Evolutionary conservation across 2,888 invertebrate genomes (phyloP), one percentile per base, ranked within the genome.

Genomic region (Steinernema hermaphroditum): DNA sequence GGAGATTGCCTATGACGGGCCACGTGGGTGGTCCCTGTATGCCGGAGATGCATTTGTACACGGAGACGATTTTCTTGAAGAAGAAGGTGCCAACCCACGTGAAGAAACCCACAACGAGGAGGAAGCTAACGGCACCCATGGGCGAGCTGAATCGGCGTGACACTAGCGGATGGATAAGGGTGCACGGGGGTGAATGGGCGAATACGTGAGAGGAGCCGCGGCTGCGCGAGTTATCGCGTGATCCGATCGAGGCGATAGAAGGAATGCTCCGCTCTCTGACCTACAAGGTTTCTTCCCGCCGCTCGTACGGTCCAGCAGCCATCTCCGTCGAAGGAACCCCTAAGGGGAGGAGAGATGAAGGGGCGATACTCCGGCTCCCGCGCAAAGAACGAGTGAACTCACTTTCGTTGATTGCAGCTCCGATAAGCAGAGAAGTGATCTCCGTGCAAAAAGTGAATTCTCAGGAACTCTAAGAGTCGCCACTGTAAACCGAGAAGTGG

Each of bases 1-100:
- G 85, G 19, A 85, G 74, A 69, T 85, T 85, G 9, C 85, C 85
- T 27, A 83, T 71, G 22, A 82, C 32, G 0, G 85, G 85, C 24
- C 82, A 70, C 0, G 83, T 78, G 1, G 82, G 80, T 0, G 85
- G 85, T 1, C 85, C 85, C 74, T 80, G 83, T 41, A 85, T 75
- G n/a, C 74, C 72, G 14, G 78, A 74, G 19, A 84, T 70, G 14
- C 78, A 74, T 32, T 78, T 74, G 49, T 76, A 77, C 50, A 81
- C 62, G 62, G 62, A 62, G 6, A 62, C 32, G 62, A 62, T 62
- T 19, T 32, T 24, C 32, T 34, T 29, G 19, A 32, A 14, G 32
- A 62, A 19, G 62, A 62, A 62, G 32, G 62, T 32, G 22, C 62
- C 62, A 4, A 62, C 32, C 62, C 62, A 62, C 32, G 62, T 32